Evolutionary conservation across 1,140 invertebrate genomes (phyloP).

Genomic region (Drosophila nasuta): DNA sequence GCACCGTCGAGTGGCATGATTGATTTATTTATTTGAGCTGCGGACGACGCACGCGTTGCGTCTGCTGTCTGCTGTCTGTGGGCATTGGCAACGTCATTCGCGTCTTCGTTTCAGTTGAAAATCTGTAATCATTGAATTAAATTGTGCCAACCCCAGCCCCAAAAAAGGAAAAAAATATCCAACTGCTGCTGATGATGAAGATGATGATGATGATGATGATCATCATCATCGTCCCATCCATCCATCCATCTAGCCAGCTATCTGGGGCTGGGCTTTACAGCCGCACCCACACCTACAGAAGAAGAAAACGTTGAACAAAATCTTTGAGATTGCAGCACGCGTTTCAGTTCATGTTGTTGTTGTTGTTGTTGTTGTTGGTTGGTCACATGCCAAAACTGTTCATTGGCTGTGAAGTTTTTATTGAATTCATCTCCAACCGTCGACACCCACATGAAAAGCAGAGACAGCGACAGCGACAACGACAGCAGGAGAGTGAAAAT

Average conservation of each 20-base stretch:
- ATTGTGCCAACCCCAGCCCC: constrained; percentile 67
- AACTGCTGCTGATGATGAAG: constrained; percentile 14
- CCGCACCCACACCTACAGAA: constrained; percentile 75
- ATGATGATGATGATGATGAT: constrained; percentile 11
- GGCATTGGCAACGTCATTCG: constrained; percentile 48
- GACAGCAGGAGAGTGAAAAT: not conserved
- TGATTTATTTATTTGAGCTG: constrained; percentile 80
- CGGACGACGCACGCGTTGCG: constrained; percentile 61
- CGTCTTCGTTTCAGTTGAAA: constrained; percentile 73
- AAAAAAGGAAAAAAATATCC: not conserved
- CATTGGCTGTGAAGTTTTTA: constrained; percentile 81
- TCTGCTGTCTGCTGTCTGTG: constrained; percentile 9
- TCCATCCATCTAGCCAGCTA: constrained; percentile 29
- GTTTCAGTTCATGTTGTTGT: constrained; percentile 28
- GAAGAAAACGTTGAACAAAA: constrained; percentile 28
- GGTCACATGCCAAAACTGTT: constrained; percentile 74
- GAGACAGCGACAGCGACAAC: not conserved
- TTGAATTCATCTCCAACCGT: constrained; percentile 67
- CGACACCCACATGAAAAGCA: constrained; percentile 61
- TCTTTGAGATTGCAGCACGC: constrained; percentile 57
- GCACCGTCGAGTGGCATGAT: constrained; percentile 54
- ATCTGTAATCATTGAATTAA: constrained; percentile 83
- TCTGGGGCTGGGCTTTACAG: constrained; percentile 45
- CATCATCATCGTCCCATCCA: constrained; percentile 41
- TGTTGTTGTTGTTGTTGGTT: constrained; percentile 31